Evolutionary conservation across 2,888 invertebrate genomes (phyloP).

Genomic region (Dastarcus helophoroides): DNA sequence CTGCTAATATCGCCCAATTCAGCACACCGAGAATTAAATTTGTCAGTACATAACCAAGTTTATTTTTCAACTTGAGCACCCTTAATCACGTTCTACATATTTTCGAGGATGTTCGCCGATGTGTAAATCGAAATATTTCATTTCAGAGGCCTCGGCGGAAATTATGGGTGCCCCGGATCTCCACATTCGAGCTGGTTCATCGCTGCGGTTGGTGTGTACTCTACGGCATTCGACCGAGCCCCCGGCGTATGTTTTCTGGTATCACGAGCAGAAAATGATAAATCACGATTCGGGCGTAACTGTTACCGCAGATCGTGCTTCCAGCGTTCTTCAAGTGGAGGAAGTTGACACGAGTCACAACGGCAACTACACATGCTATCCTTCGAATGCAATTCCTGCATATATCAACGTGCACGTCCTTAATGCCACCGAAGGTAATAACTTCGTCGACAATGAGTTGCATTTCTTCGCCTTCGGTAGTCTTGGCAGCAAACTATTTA

Average conservation of each 20-base stretch:
- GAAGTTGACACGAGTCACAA: conserved; percentile 48
- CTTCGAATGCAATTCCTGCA: conserved; percentile 53
- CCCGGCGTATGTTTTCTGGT: conserved; percentile 49
- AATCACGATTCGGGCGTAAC: conserved; percentile 47
- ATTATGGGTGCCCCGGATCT: conserved; percentile 49
- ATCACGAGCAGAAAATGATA: conserved; percentile 48
- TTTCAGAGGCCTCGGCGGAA: conserved; percentile 42
- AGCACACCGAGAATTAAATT: too few relatives aligned
- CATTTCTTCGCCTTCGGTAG: too few relatives aligned
- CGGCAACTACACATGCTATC: conserved; percentile 59
- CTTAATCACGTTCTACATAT: too few relatives aligned
- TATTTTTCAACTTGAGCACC: too few relatives aligned
- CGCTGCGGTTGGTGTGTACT: conserved; percentile 44
- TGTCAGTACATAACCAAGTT: too few relatives aligned
- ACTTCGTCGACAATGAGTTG: too few relatives aligned
- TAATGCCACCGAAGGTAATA: conserved; percentile 44
- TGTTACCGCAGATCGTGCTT: conserved; percentile 40
- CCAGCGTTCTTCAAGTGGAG: conserved; percentile 54
- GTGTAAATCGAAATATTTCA: background rate
- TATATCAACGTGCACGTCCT: conserved; percentile 57
- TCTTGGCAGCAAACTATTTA: too few relatives aligned
- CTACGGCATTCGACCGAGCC: conserved; percentile 43
- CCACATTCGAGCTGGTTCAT: conserved; percentile 47
- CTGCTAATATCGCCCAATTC: background rate
- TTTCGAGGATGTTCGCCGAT: too few relatives aligned